Base-by-base conservation (phyloP, 2,113 vertebrate species). In the Gasterosteus aculeatus region DNA sequence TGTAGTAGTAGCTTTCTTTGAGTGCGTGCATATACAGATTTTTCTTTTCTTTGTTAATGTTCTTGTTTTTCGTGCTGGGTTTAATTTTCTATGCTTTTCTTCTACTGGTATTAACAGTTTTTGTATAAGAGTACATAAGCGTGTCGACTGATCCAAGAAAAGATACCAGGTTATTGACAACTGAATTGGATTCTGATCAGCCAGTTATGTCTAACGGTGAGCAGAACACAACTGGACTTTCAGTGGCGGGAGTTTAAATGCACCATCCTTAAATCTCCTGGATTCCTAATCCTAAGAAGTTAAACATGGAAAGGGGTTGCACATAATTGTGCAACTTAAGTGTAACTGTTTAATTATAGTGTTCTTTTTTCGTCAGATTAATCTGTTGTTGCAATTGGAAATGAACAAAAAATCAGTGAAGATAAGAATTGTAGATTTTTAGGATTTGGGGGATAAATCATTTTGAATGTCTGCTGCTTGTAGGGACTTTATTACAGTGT, bases 201-300 rank as follows among this genome's bases (percentile, higher is more conserved):
- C 66, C 53, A 46, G 49, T 81, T 12, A 38, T 75, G 77, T 46
- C 61, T 83, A 58, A 51, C 64, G 29, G 56, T 68, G 49, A 76
- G 38, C 77, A 63, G 78, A 62, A 78, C 51, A 64, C 60, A 33
- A n/a, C 16, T 51, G 58, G 11, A 54, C 2, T 3, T 73, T 16
- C 16, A 19, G 53, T 75, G 35, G 41, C 77, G 58, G 82, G 35
- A 79, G 75, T 39, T 76, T 3, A 84, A 82, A 75, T 78, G 62
- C 69, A 62, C 47, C 71, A 33, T 51, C 18, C 10, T 71, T 87
- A 73, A 5, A 76, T 82, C 19, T 69, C 42, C 66, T 44, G 47
- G 61, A 57, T 82, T 68, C n/a, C n/a, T 68, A 31, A 46, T 69
- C n/a, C 6, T 69, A 53, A 16, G 18, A 77, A 54, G 58, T 83